Base-by-base conservation (phyloP, 1,140 invertebrate genomes). In the Heterodera schachtii region DNA sequence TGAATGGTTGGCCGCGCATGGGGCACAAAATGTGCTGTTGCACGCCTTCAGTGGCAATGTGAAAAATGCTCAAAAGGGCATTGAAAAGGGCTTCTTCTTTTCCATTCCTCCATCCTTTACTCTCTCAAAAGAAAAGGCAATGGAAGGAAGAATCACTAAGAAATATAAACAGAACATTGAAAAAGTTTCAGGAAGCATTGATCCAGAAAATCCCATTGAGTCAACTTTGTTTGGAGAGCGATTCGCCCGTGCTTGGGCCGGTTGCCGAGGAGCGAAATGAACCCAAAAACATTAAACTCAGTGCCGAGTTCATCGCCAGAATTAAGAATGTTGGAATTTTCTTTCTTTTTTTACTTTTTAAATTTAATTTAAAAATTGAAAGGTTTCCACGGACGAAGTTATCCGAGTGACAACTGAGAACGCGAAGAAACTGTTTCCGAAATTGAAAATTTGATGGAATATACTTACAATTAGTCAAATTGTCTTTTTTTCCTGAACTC, bases 21-120 rank as follows among this genome's bases (percentile, higher is more conserved):
- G 90, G 64, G 90, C 88, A 21, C 82, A 75, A 21, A 87, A 88
- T 13, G 91, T 90, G 57, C 81, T 91, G n/a, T 64, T 91, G 47
- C 91, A 91, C 86, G 90, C 90, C 4, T 91, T 91, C 89, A 90
- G 90, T 84, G 91, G 91, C 1, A 89, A 87, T 76, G 82, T 89
- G 9, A 87, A 90, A 57, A 87, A 87, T 41, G 91, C 89, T 5
- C 80, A 89, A 83, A 84, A 86, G 79, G 91, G 90, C 46, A 90
- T 91, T 3, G 75, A 87, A 70, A 83, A 80, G 13, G 91, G 91
- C 2, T 91, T 87, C 83, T 91, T 83, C 73, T 91, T 91, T 79
- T 91, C 90, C 60, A 86, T 91, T 69, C 90, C 91, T 9, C 90
- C 91, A 6, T 90, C 83, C 21, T 85, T 85, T 66, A 76, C 85